Base-by-base conservation (phyloP, 2,113 vertebrate genomes). In the Corydoras sp. region DNA sequence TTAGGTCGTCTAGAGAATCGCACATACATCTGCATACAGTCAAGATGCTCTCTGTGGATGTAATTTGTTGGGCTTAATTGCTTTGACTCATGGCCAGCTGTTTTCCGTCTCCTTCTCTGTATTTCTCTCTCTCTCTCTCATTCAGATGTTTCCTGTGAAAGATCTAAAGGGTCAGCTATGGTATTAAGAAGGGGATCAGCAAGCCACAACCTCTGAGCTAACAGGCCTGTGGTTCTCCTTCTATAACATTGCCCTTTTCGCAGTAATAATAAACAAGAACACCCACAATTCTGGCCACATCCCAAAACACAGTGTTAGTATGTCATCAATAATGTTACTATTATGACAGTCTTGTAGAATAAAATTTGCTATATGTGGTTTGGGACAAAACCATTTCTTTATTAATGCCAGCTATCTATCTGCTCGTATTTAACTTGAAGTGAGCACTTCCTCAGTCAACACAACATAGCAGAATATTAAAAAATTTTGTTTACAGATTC, bases 101-200 rank as follows among this genome's bases (percentile, higher is more conserved):
- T 75, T 65, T 67, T 61, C 64, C 14, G 31, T 64, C 74, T 66
- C 72, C 63, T 60, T 65, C 53, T 64, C 66, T 29, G n/a, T 64
- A 30, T n/a, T 30, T 69, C 10, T 71, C 48, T 67, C 12, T 31
- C 51, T 69, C 29, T 59, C 9, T 58, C 51, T 75, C 50, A 61
- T 61, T 75, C 58, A 81, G 71, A 68, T 72, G 68, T 72, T 74
- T 75, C 73, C 79, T 76, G 62, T 66, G 64, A 62, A 71, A 50
- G 69, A 76, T 35, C 53, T 61, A 49, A 63, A 53, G 32, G 75
- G 60, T 77, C 75, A 77, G 69, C 62, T 71, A 62, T 73, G 56
- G 64, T 64, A 79, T 69, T 72, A 65, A 65, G 68, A 68, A 15
- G 56, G 24, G 55, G 35, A 70, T 76, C 70, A 73, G 49, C 35